Evolutionary conservation across 2,797 vertebrate genomes (phyloP).

Genomic region (Neoniphon sammara): DNA sequence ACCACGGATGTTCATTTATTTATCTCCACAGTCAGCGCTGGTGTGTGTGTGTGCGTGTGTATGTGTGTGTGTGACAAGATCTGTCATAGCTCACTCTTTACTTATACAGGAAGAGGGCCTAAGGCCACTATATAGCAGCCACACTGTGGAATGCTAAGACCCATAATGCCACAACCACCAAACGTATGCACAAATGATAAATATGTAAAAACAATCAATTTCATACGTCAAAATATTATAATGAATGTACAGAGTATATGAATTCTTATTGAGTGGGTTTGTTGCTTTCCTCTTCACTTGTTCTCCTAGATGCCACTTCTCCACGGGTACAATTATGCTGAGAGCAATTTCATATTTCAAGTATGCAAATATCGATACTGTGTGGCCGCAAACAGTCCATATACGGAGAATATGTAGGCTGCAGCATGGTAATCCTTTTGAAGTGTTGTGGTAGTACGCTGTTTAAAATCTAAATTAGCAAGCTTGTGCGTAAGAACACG

Average conservation of each 20-base stretch:
- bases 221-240: slow-evolving; percentile 61
- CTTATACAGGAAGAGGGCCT: slow-evolving; percentile 51
- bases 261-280: slow-evolving; percentile 59
- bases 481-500: slow-evolving; percentile 59
- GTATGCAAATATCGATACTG: slow-evolving; percentile 76
- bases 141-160: slow-evolving; percentile 41
- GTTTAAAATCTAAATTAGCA: slow-evolving; percentile 69
- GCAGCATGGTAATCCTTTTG: slow-evolving; percentile 55
- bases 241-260: slow-evolving; percentile 63
- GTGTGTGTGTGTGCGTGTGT: slow-evolving; percentile 16
- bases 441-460: slow-evolving; percentile 57
- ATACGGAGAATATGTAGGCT: slow-evolving; percentile 62
- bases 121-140: slow-evolving; percentile 47
- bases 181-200: slow-evolving; percentile 45
- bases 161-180: slow-evolving; percentile 29
- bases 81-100: slow-evolving; percentile 66
- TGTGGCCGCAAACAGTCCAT: slow-evolving; percentile 62
- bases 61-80: slow-evolving; percentile 44
- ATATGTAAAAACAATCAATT: slow-evolving; percentile 73
- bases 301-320: slow-evolving; percentile 66
- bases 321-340: slow-evolving; percentile 73
- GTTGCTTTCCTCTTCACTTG: slow-evolving; percentile 65
- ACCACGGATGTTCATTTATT: slow-evolving; percentile 83
- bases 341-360: slow-evolving; percentile 79
- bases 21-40: slow-evolving; percentile 78